These are phyloP conservation scores for Labeo catla DNA, from an alignment of 2,113 vertebrate genomes.

Conservation along the genomic window DNA sequence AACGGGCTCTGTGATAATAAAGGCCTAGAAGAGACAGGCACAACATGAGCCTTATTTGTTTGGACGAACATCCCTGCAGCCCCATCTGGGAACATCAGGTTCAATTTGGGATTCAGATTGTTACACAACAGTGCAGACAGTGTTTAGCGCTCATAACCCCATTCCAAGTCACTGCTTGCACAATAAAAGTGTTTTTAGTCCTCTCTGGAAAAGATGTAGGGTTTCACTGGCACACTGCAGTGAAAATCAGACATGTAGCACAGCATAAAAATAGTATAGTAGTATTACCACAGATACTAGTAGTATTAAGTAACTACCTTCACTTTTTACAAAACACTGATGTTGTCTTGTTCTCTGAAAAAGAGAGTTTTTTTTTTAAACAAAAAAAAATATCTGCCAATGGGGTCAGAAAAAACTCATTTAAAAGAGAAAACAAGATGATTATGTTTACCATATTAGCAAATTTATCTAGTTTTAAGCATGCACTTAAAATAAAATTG, in stretches of 20 bases:
- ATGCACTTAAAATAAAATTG: no score
- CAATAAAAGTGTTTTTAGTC: constrained; percentile 1
- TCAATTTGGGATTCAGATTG: constrained; percentile 21
- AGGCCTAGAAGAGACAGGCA: not conserved
- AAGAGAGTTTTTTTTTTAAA: no score
- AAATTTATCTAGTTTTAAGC: no score
- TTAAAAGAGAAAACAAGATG: no score
- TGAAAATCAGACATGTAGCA: not conserved
- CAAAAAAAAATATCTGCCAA: no score
- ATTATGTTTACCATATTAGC: no score
- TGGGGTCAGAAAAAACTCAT: no score
- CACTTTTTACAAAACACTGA: no score
- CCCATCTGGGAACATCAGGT: constrained; percentile 9
- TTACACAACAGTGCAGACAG: constrained; percentile 35
- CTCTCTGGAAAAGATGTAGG: not conserved
- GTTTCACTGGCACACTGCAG: not conserved
- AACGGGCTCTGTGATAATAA: not conserved
- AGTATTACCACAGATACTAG: no score
- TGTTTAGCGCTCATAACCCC: not conserved
- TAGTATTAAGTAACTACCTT: no score
- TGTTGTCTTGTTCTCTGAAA: no score
- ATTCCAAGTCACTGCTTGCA: not conserved
- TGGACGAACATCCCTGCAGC: not conserved
- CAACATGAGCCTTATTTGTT: constrained; percentile 1
- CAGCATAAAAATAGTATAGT: not conserved